Evolutionary conservation across 2,797 vertebrate genomes (phyloP), one percentile per base, ranked within the genome.

Genomic region (Arremon aurantiirostris): DNA sequence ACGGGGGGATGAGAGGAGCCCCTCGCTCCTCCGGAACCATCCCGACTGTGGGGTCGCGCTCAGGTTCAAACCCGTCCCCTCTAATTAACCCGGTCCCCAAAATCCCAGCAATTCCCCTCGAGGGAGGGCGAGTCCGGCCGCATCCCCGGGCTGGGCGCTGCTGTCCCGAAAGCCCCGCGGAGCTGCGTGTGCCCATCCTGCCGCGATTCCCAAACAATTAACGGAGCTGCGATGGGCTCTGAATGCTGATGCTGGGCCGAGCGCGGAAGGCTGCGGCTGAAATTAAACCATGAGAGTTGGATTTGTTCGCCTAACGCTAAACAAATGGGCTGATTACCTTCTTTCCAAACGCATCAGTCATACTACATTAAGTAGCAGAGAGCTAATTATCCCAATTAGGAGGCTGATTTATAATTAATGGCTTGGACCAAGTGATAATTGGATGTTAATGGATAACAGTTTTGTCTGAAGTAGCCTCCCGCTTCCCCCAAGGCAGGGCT

Each of bases 381-480:
- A 98, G 98, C 98, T 99, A 99, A 99, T 99, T 99, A 99, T 98
- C 98, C 98, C 99, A 99, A 99, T 99, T 99, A 99, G 98, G 98
- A 97, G 97, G 96, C 97, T 98, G 99, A 98, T 99, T 98, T 98
- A 98, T 99, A 99, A 99, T 99, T 99, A 99, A 99, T 99, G 98
- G 98, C 97, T 98, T 98, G 98, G 98, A 98, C 98, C 97, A 78
- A 97, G 98, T 97, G 98, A 98, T 99, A 98, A 99, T 99, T 99
- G 98, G 99, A 99, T 99, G 98, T 98, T 99, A 99, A 99, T 99
- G 99, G 98, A 99, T 98, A 98, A 98, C 98, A 98, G 98, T 98
- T 98, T 98, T 98, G 98, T 98, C 95, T 97, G 97, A 96, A 98
- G 96, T 93, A 95, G 96, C 95, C 72, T 93, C 81, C 44, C 32